Evolutionary conservation across 2,797 vertebrate genomes (phyloP).

Genomic region (Helicolenus hilgendorfi): DNA sequence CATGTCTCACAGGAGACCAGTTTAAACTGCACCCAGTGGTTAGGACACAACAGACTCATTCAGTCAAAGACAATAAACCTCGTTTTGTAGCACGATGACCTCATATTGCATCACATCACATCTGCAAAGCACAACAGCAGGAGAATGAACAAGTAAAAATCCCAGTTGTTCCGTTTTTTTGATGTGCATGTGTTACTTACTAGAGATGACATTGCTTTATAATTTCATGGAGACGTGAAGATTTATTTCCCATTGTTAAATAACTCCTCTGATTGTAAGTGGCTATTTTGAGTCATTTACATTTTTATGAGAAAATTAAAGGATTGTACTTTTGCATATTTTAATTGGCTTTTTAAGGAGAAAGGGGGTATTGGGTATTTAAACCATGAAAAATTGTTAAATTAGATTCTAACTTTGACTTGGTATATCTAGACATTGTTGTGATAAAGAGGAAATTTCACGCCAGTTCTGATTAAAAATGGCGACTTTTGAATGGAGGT

Average conservation of each 20-base stretch:
- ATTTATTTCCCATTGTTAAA: constrained; percentile 72
- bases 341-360: constrained; percentile 85
- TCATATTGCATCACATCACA: constrained; percentile 13
- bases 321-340: constrained; percentile 81
- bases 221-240: constrained; percentile 43
- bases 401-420: constrained; percentile 85
- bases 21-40: constrained; percentile 22
- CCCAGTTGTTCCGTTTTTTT: neutral
- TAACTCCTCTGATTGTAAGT: constrained; percentile 70
- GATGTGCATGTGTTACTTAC: constrained; percentile 14
- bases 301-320: constrained; percentile 90
- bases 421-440: constrained; percentile 67
- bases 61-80: constrained; percentile 37
- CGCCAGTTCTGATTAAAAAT: constrained; percentile 70
- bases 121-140: constrained; percentile 26
- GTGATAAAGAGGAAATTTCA: constrained; percentile 77
- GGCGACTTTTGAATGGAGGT: constrained; percentile 55
- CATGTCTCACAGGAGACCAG: constrained; percentile 31
- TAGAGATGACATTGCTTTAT: constrained; percentile 53
- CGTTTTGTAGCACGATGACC: constrained; percentile 12
- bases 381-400: constrained; percentile 82
- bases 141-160: constrained; percentile 3
- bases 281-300: constrained; percentile 81
- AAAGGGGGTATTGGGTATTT: constrained; percentile 64
- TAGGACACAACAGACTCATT: constrained; percentile 16